These are phyloP conservation scores for Nemopilema nomurai DNA, from an alignment of 30 jellyfish, hydroid and myxozoan genomes.

Conservation along the genomic window DNA sequence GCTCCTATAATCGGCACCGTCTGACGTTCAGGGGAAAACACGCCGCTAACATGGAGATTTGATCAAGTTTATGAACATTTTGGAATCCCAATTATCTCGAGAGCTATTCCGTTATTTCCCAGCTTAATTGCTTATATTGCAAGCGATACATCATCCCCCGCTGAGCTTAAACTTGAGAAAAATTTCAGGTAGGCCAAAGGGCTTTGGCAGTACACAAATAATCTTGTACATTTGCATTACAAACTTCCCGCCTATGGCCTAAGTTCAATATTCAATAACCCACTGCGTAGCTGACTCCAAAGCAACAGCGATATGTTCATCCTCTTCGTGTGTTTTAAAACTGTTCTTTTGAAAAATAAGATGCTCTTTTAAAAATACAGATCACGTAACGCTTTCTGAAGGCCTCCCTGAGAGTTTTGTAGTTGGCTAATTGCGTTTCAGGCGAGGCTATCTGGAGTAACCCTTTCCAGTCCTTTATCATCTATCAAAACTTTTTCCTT, in stretches of 20 bases:
- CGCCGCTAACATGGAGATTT: constrained; percentile 4
- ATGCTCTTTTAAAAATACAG: not conserved
- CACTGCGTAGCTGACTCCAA: constrained; percentile 12
- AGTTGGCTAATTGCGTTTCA: too few species aligned
- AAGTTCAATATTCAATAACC: constrained; percentile 3
- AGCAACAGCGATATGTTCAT: constrained; percentile 3
- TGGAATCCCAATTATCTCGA: constrained; percentile 57
- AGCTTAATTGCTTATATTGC: constrained; percentile 12
- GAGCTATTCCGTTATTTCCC: constrained; percentile 43
- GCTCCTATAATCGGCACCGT: constrained; percentile 41
- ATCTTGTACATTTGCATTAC: not conserved
- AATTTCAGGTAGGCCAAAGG: constrained; percentile 31
- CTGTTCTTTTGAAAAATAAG: not conserved
- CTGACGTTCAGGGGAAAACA: constrained; percentile 12
- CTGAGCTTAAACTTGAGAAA: constrained; percentile 25
- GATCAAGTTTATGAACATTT: not conserved
- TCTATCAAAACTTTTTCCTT: too few species aligned
- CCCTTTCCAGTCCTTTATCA: too few species aligned
- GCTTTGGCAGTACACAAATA: not conserved
- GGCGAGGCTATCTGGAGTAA: too few species aligned
- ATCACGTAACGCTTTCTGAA: not conserved
- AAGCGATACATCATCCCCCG: constrained; percentile 27
- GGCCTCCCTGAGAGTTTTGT: too few species aligned
- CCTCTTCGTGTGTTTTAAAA: not conserved
- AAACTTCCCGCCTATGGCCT: constrained; percentile 1